phyloP scores from a whole-genome alignment of 2,113 vertebrate species.

The Morone saxatilis region DNA sequence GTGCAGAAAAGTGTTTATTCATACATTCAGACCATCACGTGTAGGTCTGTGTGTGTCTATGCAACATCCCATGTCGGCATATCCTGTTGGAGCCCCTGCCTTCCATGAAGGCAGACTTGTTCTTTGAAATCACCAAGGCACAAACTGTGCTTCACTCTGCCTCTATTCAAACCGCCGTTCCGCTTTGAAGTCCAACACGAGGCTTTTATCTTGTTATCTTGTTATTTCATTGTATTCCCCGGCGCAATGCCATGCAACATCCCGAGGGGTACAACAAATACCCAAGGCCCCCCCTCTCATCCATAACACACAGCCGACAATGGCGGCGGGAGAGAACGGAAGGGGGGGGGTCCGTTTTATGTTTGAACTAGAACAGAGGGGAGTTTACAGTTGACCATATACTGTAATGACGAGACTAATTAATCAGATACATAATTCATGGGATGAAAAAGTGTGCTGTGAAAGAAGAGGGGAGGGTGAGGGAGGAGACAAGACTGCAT shows the following conservation, averaged over 20 bases:
- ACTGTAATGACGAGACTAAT: conserved; percentile 73
- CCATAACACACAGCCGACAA: conserved; percentile 61
- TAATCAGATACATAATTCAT: conserved; percentile 80
- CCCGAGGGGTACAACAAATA: conserved; percentile 69
- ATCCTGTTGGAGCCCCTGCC: background rate
- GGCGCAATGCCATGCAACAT: conserved; percentile 48
- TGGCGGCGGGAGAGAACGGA: conserved; percentile 17
- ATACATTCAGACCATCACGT: conserved; percentile 4
- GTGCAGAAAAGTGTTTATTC: background rate
- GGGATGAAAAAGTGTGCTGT: conserved; percentile 38
- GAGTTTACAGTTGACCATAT: conserved; percentile 65
- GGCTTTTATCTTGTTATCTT: conserved; percentile 82
- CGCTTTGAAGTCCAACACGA: conserved; percentile 74
- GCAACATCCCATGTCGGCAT: conserved; percentile 10
- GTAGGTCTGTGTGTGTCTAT: conserved; percentile 11
- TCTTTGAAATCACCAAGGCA: conserved; percentile 51
- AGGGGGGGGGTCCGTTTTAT: conserved; percentile 11
- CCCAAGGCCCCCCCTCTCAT: conserved; percentile 64
- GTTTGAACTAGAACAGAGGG: conserved; percentile 71
- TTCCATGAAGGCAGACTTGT: conserved; percentile 17
- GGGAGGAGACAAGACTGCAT: conserved; percentile 44
- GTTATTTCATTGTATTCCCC: conserved; percentile 78
- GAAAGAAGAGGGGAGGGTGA: conserved; percentile 35
- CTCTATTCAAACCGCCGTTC: conserved; percentile 56
- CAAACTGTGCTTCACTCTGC: conserved; percentile 39